phyloP scores from a whole-genome alignment of 1,140 invertebrate species.

The Diachasma alloeum region DNA sequence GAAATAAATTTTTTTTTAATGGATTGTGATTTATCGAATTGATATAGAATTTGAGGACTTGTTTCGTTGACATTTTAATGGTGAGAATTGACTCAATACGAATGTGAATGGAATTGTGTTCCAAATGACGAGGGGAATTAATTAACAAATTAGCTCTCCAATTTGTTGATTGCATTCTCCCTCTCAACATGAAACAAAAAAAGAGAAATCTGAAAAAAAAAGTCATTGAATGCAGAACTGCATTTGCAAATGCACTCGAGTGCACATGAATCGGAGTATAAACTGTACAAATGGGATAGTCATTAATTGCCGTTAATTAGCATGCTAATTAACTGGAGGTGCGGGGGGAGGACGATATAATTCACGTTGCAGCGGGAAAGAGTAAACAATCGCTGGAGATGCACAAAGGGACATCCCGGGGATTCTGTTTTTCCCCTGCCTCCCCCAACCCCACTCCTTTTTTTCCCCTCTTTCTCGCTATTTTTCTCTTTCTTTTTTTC shows the following conservation, averaged over 20 bases:
- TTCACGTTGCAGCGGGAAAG: constrained; percentile 15
- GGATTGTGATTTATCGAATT: too few species aligned
- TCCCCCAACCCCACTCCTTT: neutral
- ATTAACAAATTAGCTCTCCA: neutral
- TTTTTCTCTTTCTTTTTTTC: neutral
- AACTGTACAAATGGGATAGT: neutral
- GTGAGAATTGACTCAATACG: too few species aligned
- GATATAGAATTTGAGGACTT: too few species aligned
- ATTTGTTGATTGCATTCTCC: neutral
- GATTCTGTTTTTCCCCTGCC: constrained; percentile 15
- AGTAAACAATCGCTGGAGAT: constrained; percentile 26
- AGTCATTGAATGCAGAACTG: neutral
- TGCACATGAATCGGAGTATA: neutral
- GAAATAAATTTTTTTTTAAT: too few species aligned
- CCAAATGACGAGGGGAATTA: neutral
- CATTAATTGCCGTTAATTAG: constrained; percentile 29
- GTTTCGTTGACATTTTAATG: too few species aligned
- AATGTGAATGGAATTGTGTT: neutral
- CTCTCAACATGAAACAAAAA: neutral
- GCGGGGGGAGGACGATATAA: constrained; percentile 29
- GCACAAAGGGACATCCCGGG: constrained; percentile 26
- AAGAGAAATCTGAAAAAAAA: neutral
- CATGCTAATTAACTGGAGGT: constrained; percentile 21
- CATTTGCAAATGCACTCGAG: neutral
- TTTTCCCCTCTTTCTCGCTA: neutral